Evolutionary conservation across 1,140 invertebrate species (phyloP).

Genomic region (Drosophila tropicalis): DNA sequence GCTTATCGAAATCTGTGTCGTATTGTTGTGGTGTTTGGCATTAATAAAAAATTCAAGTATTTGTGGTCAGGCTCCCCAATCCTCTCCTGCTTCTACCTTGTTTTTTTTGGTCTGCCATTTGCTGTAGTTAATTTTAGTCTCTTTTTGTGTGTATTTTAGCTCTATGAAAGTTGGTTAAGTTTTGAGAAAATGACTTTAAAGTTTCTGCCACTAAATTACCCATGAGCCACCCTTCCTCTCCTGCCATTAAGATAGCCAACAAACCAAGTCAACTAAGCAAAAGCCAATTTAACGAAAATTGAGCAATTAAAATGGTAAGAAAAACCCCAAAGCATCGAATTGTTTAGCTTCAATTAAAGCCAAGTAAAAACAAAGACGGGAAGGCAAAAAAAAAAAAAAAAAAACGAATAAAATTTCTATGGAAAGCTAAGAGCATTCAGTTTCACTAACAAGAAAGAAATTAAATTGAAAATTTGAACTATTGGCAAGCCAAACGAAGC

Average conservation of each 20-base stretch:
- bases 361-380: no score
- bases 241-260: not conserved
- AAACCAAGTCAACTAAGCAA: no score
- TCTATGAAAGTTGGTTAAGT: constrained; percentile 58
- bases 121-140: not conserved
- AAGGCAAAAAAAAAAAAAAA: not conserved
- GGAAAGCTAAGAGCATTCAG: constrained; percentile 2
- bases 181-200: constrained; percentile 68
- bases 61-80: not conserved
- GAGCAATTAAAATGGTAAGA: constrained; percentile 59
- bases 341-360: constrained; percentile 76
- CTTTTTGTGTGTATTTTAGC: not conserved
- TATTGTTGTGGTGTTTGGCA: constrained; percentile 57
- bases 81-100: not conserved
- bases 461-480: constrained; percentile 13
- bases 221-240: not conserved
- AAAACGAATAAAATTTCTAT: not conserved
- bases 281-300: constrained; percentile 51
- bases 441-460: not conserved
- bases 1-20: constrained; percentile 76
- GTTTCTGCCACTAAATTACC: constrained; percentile 53
- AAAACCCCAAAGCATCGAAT: constrained; percentile 58
- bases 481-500: not conserved
- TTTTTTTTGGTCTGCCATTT: not conserved
- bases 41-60: constrained; percentile 70